These are phyloP conservation scores for Morpho deidamia DNA, from an alignment of 2,888 invertebrate species.

Conservation along the genomic window DNA sequence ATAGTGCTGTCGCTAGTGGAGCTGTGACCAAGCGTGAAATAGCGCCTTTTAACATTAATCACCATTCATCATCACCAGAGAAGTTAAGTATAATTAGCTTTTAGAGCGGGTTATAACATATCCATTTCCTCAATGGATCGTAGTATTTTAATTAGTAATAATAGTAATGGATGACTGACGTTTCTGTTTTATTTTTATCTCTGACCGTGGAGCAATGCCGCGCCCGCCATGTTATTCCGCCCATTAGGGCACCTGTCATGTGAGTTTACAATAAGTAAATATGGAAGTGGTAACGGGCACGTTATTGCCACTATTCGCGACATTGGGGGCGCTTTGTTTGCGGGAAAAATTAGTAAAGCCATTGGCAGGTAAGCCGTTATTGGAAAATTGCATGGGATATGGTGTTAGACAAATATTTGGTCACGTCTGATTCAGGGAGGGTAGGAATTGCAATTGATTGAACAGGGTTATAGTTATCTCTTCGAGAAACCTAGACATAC, in stretches of 20 bases:
- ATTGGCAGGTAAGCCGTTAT: conserved; percentile 36
- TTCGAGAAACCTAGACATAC: no score
- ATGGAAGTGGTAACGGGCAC: conserved; percentile 53
- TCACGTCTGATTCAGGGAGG: conserved; percentile 1
- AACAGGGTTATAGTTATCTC: background rate
- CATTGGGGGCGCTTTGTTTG: conserved; percentile 57
- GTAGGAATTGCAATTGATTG: background rate
- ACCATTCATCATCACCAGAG: no score
- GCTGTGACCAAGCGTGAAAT: no score
- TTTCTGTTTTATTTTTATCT: conserved; percentile 29
- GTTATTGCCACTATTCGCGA: conserved; percentile 68
- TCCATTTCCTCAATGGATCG: no score
- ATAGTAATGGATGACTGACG: no score
- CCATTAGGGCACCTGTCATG: conserved; percentile 77
- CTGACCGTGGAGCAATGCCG: conserved; percentile 41
- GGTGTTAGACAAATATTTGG: conserved; percentile 17
- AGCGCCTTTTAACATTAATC: no score
- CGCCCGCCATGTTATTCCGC: conserved; percentile 73
- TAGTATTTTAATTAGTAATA: no score
- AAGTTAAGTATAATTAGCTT: no score
- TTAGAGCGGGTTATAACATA: no score
- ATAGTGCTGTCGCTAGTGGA: no score
- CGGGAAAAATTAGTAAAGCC: conserved; percentile 53
- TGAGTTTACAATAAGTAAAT: conserved; percentile 78
- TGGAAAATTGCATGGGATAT: conserved; percentile 27